Base-by-base conservation (phyloP, 1,140 invertebrate species). In the Sipha flava region DNA sequence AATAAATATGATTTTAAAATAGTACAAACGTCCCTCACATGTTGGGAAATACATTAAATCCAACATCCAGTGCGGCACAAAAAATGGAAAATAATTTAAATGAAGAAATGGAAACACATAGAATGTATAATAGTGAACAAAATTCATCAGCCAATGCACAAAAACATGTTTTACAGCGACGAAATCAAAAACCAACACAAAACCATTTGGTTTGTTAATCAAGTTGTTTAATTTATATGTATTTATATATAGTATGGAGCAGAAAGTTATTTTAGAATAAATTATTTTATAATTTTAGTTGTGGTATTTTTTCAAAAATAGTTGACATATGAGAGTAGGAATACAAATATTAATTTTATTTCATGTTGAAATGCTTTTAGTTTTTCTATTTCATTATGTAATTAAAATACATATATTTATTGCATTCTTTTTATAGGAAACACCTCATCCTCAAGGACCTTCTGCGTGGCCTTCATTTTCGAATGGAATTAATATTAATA, bases 1-100 rank as follows among this genome's bases (percentile, higher is more conserved):
- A 43, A 77, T 59, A 40, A 16, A 43, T 75, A 57, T 57, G 72
- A 75, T 37, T 90, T 84, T 88, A 91, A 85, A 89, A 89, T 87
- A 87, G 89, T 80, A 82, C 90, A 0, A 88, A 87, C 75, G 92
- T 93, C 1, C 91, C 92, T 0, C 93, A 95, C 81, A 95, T 95
- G 93, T 85, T 95, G 18, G 94, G 94, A 23, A 95, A 95, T 86
- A 92, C 94, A 83, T 85, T 95, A 79, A 95, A 95, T 86, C 93
- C 93, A 2, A 90, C 90, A 79, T 95, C 93, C 40, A 92, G 91
- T 7, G 93, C 94, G 86, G 93, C 93, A 6, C 92, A 94, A 81
- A 93, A 94, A 83, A 91, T 95, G 88, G 92, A 92, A 4, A 93
- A 95, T 83, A 94, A 94, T 34, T 85, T 96, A 73, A 92, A 89